These are phyloP conservation scores for Lacerta bilineata DNA, from an alignment of 2,797 vertebrate species.

Conservation along the genomic window DNA sequence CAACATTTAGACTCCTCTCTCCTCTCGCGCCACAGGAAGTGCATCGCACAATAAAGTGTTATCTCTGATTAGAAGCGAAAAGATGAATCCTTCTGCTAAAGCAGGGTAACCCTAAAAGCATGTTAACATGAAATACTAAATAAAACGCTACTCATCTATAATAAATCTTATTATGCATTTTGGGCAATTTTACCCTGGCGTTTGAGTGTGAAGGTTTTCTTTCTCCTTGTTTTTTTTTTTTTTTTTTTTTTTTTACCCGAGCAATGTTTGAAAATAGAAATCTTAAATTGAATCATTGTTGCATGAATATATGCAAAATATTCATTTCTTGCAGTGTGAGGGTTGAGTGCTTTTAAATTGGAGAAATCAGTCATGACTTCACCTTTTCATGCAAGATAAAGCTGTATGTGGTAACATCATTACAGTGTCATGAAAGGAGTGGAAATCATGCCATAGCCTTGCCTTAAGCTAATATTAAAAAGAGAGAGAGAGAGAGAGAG, in stretches of 20 bases:
- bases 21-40: slow-evolving; percentile 60
- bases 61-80: slow-evolving; percentile 85
- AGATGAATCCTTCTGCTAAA: slow-evolving; percentile 85
- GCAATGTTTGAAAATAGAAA: slow-evolving; percentile 99
- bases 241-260: slow-evolving; percentile 77
- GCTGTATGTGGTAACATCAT: slow-evolving; percentile 98
- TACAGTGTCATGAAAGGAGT: slow-evolving; percentile 95
- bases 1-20: slow-evolving; percentile 62
- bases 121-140: slow-evolving; percentile 90
- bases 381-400: slow-evolving; percentile 99
- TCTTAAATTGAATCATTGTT: slow-evolving; percentile 99
- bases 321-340: slow-evolving; percentile 99
- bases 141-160: slow-evolving; percentile 89
- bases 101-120: slow-evolving; percentile 86
- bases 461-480: slow-evolving; percentile 88
- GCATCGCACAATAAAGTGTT: slow-evolving; percentile 81
- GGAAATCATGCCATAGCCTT: slow-evolving; percentile 87
- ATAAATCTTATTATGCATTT: slow-evolving; percentile 91
- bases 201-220: slow-evolving; percentile 79
- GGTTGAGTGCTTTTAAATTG: slow-evolving; percentile 99
- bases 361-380: slow-evolving; percentile 99
- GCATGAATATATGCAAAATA: slow-evolving; percentile 99
- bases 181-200: slow-evolving; percentile 93
- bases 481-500: slow-evolving; percentile 70
- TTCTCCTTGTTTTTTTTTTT: background rate